Evolutionary conservation across 1,140 invertebrate genomes (phyloP).

Genomic region (Drosophila nasuta): DNA sequence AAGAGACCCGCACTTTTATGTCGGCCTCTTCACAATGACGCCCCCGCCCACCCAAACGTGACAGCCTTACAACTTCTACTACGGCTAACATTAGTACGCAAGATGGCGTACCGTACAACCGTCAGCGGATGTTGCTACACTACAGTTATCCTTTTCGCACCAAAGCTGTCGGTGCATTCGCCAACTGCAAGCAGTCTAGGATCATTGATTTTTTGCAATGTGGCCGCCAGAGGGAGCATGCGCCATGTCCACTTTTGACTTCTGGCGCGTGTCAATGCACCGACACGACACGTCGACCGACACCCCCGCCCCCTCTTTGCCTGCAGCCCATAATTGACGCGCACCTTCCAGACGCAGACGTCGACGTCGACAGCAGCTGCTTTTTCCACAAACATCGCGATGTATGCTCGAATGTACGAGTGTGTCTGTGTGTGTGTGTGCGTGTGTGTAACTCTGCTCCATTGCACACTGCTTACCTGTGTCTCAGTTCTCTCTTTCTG

Average conservation of each 20-base stretch:
- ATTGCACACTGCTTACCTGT: conserved; percentile 42
- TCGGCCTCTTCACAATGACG: conserved; percentile 25
- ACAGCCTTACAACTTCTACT: conserved; percentile 65
- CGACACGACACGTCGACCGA: conserved; percentile 37
- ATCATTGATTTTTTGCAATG: conserved; percentile 72
- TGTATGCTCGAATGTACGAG: conserved; percentile 2
- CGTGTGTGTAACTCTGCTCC: conserved; percentile 25
- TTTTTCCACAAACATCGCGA: conserved; percentile 31
- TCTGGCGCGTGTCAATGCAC: conserved; percentile 78
- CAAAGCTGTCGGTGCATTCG: conserved; percentile 5
- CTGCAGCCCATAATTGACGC: conserved; percentile 47
- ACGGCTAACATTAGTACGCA: conserved; percentile 74
- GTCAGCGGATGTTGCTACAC: conserved; percentile 27
- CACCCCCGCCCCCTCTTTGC: neutral
- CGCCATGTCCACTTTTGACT: conserved; percentile 42
- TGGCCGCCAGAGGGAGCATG: conserved; percentile 38
- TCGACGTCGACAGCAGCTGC: conserved; percentile 66
- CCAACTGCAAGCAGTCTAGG: conserved; percentile 42
- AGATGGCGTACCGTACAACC: conserved; percentile 68
- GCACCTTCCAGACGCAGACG: conserved; percentile 53
- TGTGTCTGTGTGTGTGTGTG: neutral
- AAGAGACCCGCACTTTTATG: conserved; percentile 19
- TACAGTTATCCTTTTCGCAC: conserved; percentile 65
- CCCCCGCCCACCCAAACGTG: conserved; percentile 6
- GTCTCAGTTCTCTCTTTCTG: conserved; percentile 29